Evolutionary conservation across 2,797 vertebrate species (phyloP), one percentile per base, ranked within the genome.

Genomic region (Margarornis squamiger): DNA sequence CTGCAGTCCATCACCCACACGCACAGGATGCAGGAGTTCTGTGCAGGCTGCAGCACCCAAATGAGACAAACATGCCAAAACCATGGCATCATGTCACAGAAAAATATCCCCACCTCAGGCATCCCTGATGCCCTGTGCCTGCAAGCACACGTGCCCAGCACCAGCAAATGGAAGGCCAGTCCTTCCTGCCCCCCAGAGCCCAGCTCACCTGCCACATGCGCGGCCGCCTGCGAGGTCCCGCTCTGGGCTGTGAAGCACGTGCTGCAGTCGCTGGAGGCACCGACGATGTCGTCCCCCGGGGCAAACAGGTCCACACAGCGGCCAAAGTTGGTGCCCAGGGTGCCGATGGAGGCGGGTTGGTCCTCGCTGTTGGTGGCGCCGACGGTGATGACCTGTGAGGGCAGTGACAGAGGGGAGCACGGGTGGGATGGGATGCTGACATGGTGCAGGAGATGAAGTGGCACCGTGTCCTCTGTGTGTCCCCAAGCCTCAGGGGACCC

Each of bases 271-370:
- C 99, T 99, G 71, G 99, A 99, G 57, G 99, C 98, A 1, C 99
- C 98, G 0, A 99, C 88, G 27, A 99, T 99, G 96, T 99, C 98
- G 7, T 99, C 98, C 12, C 99, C 99, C 0, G 99, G 99, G 10
- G 99, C 99, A 24, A 99, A 99, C 61, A 99, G 77, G 70, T 99
- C 99, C 70, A 99, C 97, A 1, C 99, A 99, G 91, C 97, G 98
- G 58, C 99, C 99, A 0, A 98, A 98, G 92, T 99, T 99, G 77
- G 98, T 99, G 57, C 99, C 99, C 19, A 98, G 97, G 2, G 92
- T 97, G 70, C 98, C 98, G 39, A 98, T 97, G 21, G 97, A 98
- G 93, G 98, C 97, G 0, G 98, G 99, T 67, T 98, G 98, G 93
- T 99, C 98, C 19, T 96, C 96, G 4, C 97, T 97, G 95, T 99